Conservation (phyloP, 2,888 invertebrate genomes). For the Plagiodera versicolora region DNA sequence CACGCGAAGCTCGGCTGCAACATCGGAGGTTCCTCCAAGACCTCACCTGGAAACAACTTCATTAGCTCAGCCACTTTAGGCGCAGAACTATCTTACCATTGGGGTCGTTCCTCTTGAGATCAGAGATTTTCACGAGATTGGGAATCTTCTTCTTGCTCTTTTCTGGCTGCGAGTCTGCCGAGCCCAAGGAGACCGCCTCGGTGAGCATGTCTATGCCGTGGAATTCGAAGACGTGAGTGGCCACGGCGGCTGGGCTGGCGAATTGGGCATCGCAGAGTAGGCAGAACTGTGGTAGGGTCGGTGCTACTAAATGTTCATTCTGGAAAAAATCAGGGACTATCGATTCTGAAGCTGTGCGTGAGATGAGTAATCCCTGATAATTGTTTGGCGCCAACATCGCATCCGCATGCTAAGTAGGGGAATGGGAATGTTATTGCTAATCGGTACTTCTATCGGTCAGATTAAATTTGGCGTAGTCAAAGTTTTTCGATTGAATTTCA, state of each 20-base stretch:
- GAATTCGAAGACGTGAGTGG: constrained; percentile 57
- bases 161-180: constrained; percentile 27
- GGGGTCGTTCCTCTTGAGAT: constrained; percentile 44
- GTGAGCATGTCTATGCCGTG: constrained; percentile 57
- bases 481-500: too few species aligned
- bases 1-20: constrained; percentile 40
- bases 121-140: constrained; percentile 52
- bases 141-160: constrained; percentile 51
- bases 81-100: too few species aligned
- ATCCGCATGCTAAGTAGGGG: too few species aligned
- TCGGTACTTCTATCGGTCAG: too few species aligned
- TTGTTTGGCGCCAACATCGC: too few species aligned
- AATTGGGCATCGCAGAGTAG: constrained; percentile 59
- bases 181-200: constrained; percentile 42
- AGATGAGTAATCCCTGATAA: too few species aligned
- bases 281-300: constrained; percentile 54
- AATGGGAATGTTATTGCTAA: too few species aligned
- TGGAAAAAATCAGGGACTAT: too few species aligned
- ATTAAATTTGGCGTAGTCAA: too few species aligned
- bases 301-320: constrained; percentile 24
- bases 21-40: constrained; percentile 27
- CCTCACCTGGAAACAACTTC: not conserved
- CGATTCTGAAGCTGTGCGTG: too few species aligned
- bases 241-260: constrained; percentile 54
- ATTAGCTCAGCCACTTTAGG: too few species aligned